Evolutionary conservation across 2,888 invertebrate genomes (phyloP), one percentile per base, ranked within the genome.

Genomic region (Stomorhina lunata): DNA sequence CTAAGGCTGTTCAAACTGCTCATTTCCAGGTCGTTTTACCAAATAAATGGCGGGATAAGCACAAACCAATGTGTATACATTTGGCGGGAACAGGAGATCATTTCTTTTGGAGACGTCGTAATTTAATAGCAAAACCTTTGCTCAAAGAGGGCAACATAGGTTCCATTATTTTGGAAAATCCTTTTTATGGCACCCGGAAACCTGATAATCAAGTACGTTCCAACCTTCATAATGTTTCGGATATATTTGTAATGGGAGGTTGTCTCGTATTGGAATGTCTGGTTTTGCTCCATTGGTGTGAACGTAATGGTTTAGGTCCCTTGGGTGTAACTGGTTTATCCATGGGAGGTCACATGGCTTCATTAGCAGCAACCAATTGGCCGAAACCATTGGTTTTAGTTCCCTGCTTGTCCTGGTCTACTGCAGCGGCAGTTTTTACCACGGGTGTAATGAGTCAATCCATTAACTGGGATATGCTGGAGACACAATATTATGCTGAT

Each of bases 271-370:
- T 99, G 86, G 99, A 99, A 92, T 95, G 97, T 45, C 92, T 98
- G 86, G 98, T 96, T 61, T 92, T 99, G 85, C 93, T 99, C 85
- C 95, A 98, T 91, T 99, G 98, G 98, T 97, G 97, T 90, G 97
- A 98, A 91, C 92, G 94, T 72, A 94, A 96, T 89, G 98, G 98
- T 12, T 95, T 95, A 86, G 98, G 98, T 10, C 99, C 99, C 0
- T 93, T 99, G 22, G 98, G 98, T 65, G 94, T 99, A 69, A 97
- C 98, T 32, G 99, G 99, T 9, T 93, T 99, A 72, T 99, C 99
- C 29, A 98, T 99, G 98, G 99, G 99, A 77, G 99, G 99, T 76
- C 98, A 98, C 93, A 99, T 99, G 99, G 99, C 99, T 84, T 98
- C 98, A 5, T 92, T 99, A 86, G 98, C 99, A 84, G 99, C 98